Evolutionary conservation across 2,113 vertebrate genomes (phyloP).

Genomic region (Fregata magnificens): DNA sequence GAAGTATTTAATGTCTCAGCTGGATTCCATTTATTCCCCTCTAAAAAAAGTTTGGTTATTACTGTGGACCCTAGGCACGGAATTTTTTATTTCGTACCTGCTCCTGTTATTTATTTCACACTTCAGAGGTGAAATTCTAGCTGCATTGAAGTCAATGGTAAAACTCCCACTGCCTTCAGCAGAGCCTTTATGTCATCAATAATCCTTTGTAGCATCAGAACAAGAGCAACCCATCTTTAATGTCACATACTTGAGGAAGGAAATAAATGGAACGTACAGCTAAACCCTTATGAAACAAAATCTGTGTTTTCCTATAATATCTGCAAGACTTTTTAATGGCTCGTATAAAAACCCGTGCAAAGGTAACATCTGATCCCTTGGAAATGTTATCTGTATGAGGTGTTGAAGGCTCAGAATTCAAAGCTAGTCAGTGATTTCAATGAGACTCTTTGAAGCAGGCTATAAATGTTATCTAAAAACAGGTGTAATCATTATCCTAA

Average conservation of each 20-base stretch:
- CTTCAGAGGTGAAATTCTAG: slow-evolving; percentile 6
- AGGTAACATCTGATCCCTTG: neutral
- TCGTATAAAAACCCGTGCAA: neutral
- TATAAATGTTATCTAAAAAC: slow-evolving; percentile 17
- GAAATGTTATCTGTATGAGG: neutral
- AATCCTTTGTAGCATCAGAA: neutral
- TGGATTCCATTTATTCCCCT: neutral
- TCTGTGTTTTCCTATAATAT: neutral
- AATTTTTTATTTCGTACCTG: neutral
- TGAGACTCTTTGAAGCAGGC: neutral
- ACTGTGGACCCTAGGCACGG: neutral
- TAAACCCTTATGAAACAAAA: neutral
- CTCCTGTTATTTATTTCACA: slow-evolving; percentile 1
- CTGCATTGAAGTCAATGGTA: neutral
- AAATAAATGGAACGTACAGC: neutral
- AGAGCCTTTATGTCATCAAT: neutral
- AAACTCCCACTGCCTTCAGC: slow-evolving; percentile 10
- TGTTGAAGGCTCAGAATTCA: neutral
- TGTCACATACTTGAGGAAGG: neutral
- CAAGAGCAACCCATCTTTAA: neutral
- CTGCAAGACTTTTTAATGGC: neutral
- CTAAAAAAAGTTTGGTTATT: neutral
- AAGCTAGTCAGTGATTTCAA: neutral
- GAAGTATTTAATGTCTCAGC: neutral
- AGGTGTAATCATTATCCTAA: slow-evolving; percentile 48